Percentiles rank a stretch among this genome's conserved stretches.
These are phyloP conservation scores for Spilosoma lubricipeda DNA, from an alignment of 2,888 invertebrate species.

Conservation along the genomic window DNA sequence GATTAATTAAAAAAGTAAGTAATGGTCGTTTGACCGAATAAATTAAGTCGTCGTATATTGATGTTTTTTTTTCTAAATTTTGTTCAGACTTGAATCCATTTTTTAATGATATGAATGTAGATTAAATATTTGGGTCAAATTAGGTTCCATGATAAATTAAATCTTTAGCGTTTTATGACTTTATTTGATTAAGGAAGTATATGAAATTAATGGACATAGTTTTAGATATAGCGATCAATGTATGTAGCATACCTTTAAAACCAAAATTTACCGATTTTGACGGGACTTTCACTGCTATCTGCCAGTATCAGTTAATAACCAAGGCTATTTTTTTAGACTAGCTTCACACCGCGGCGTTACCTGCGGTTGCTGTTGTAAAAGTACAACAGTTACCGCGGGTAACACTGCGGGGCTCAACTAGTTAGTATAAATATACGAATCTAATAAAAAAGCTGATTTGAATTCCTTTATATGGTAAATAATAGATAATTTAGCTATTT, in stretches of 20 bases:
- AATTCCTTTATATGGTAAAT: background rate
- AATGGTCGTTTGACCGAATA: constrained; percentile 11
- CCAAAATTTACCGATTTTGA: no score
- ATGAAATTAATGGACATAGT: background rate
- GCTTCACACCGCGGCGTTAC: no score
- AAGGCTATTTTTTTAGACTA: no score
- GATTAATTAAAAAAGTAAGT: constrained; percentile 12
- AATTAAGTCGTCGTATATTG: constrained; percentile 1
- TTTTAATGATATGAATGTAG: background rate
- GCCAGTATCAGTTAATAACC: no score
- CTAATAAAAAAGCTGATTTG: no score
- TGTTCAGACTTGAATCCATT: background rate
- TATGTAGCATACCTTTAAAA: no score
- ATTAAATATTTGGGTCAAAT: background rate
- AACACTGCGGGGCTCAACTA: no score
- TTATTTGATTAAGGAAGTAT: background rate
- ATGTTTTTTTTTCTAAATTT: background rate
- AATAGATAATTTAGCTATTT: background rate
- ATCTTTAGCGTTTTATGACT: background rate
- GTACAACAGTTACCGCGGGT: no score
- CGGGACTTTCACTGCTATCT: no score
- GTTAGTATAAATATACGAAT: no score
- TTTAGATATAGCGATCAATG: no score
- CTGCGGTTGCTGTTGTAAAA: no score
- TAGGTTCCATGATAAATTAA: background rate